These are phyloP conservation scores for Cryptomyrus ogoouensis DNA, from an alignment of 2,113 vertebrate species.

Conservation along the genomic window DNA sequence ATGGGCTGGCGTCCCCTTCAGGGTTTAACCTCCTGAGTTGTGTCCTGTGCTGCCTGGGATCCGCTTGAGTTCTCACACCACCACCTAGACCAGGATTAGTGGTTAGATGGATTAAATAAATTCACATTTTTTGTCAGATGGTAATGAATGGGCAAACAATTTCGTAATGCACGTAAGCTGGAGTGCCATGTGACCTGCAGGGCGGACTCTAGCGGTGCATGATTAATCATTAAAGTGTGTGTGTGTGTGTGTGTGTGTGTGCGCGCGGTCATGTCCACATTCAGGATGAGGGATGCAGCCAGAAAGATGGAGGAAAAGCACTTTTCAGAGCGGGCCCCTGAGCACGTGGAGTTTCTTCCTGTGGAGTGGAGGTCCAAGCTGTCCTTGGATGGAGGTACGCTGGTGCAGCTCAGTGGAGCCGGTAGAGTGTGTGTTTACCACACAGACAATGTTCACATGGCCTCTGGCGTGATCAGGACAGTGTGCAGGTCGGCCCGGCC, in stretches of 20 bases:
- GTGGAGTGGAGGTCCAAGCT: slow-evolving; percentile 97
- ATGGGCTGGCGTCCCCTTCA: neutral
- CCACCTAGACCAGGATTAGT: neutral
- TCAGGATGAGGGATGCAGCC: slow-evolving; percentile 88
- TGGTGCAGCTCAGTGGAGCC: neutral
- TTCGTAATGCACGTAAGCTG: neutral
- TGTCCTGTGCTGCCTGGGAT: neutral
- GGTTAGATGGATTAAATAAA: neutral
- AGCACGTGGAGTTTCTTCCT: slow-evolving; percentile 91
- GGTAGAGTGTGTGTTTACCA: neutral
- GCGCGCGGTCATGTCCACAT: slow-evolving; percentile 17
- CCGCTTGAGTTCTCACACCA: neutral
- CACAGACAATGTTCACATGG: neutral
- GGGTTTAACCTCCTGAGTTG: neutral
- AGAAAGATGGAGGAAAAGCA: slow-evolving; percentile 95
- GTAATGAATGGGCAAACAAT: neutral
- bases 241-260: slow-evolving; percentile 18
- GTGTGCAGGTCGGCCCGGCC: neutral
- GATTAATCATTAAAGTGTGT: slow-evolving; percentile 20
- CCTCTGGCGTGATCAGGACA: neutral
- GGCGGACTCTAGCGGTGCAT: neutral
- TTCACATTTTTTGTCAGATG: neutral
- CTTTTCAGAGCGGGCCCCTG: slow-evolving; percentile 76
- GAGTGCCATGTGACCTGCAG: neutral
- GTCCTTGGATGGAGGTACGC: slow-evolving; percentile 83